A percentile compares a stretch with the other conserved stretches of the same genome.
phyloP scores from a whole-genome alignment of 2,797 vertebrate genomes.

The Antennarius maculatus region DNA sequence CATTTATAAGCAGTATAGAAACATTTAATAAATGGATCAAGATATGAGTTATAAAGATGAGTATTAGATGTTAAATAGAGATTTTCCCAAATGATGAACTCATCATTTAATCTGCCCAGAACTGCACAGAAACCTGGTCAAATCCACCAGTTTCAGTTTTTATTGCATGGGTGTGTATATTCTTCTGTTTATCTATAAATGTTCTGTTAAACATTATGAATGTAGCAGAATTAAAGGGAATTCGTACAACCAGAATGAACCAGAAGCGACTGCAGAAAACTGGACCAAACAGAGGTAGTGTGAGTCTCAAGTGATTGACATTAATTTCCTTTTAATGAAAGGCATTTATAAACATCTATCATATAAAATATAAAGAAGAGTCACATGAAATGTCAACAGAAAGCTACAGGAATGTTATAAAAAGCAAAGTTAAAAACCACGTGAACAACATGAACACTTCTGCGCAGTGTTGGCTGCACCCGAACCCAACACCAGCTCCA shows the following conservation, averaged over 20 bases:
- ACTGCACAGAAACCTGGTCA: too few species aligned
- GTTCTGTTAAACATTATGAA: neutral
- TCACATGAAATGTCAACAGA: constrained; percentile 69
- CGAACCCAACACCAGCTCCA: neutral
- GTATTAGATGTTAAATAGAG: too few species aligned
- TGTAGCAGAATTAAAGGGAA: neutral
- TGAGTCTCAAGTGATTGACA: constrained; percentile 46
- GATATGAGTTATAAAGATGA: too few species aligned
- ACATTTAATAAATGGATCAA: too few species aligned
- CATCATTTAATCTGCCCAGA: too few species aligned
- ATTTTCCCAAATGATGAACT: too few species aligned
- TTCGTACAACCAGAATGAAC: neutral
- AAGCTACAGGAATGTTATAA: constrained; percentile 70
- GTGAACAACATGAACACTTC: constrained; percentile 55
- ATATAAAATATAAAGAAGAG: constrained; percentile 75
- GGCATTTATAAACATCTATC: constrained; percentile 77
- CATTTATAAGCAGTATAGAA: too few species aligned
- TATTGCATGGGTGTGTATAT: too few species aligned
- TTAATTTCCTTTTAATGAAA: constrained; percentile 71
- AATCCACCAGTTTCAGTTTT: neutral
- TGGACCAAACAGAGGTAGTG: neutral
- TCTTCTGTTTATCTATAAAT: neutral
- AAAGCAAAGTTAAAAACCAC: constrained; percentile 73
- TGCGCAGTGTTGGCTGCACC: neutral
- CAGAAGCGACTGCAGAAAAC: neutral